Evolutionary conservation across 2,113 vertebrate genomes (phyloP).

Genomic region (Dipodomys ordii): DNA sequence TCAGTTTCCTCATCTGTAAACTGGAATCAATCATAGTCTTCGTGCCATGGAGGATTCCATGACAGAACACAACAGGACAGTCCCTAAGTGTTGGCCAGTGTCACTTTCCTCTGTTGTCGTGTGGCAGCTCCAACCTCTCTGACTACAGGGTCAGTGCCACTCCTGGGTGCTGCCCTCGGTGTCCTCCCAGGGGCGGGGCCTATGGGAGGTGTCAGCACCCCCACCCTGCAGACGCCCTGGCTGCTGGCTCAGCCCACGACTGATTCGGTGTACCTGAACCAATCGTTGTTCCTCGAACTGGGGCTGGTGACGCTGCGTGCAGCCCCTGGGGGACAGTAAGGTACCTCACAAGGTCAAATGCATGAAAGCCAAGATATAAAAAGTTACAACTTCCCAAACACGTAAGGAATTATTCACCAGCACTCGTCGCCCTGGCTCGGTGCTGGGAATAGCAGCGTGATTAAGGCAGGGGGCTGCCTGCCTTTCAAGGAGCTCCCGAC

Average conservation of each 20-base stretch:
- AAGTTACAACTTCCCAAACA: conserved; percentile 68
- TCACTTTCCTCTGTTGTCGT: not conserved
- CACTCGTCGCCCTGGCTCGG: conserved; percentile 67
- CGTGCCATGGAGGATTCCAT: too few species aligned
- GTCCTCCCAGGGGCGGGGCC: not conserved
- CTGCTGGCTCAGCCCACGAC: not conserved
- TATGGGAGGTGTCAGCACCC: not conserved
- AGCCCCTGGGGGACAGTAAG: not conserved
- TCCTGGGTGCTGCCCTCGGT: not conserved
- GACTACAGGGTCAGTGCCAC: not conserved
- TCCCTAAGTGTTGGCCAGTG: not conserved
- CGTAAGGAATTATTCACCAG: conserved; percentile 64
- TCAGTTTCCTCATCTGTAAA: not conserved
- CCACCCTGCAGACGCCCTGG: not conserved
- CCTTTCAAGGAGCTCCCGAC: conserved; percentile 56
- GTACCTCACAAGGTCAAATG: conserved; percentile 42
- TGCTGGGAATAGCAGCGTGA: conserved; percentile 74
- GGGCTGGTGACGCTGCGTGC: not conserved
- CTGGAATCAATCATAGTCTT: not conserved
- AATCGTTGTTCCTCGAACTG: not conserved
- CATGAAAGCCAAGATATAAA: conserved; percentile 73
- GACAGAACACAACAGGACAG: not conserved
- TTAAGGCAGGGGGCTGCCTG: conserved; percentile 60
- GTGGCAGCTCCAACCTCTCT: not conserved
- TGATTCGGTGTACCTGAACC: not conserved